These are phyloP conservation scores for Dermochelys coriacea DNA, from an alignment of 2,797 vertebrate species.

Conservation along the genomic window DNA sequence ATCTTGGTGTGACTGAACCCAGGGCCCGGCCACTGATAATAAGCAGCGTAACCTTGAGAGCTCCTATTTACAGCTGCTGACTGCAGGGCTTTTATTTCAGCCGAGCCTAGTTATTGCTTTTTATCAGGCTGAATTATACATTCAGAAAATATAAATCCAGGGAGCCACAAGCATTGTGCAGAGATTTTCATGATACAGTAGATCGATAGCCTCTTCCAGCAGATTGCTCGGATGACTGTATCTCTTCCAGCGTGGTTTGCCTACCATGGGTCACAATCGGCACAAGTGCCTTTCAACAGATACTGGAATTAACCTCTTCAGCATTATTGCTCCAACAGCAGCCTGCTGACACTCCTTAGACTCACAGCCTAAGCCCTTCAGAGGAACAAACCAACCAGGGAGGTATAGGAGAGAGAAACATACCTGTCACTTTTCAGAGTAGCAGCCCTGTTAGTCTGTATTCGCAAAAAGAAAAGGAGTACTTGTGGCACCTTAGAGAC, in stretches of 20 bases:
- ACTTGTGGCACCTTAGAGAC: too few species aligned
- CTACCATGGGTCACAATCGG: neutral
- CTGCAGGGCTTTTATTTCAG: conserved; percentile 79
- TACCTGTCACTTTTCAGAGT: too few species aligned
- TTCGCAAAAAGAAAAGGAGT: too few species aligned
- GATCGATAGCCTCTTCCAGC: conserved; percentile 56
- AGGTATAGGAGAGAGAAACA: accelerated
- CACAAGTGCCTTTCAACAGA: neutral
- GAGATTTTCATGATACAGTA: conserved; percentile 30
- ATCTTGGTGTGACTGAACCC: conserved; percentile 91
- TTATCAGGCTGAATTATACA: conserved; percentile 76
- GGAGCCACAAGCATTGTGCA: conserved; percentile 56
- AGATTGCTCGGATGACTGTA: conserved; percentile 19
- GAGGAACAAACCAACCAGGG: neutral
- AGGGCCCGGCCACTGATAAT: conserved; percentile 87
- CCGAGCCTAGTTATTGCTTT: conserved; percentile 72
- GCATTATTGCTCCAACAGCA: neutral
- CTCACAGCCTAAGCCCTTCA: neutral
- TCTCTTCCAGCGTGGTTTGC: neutral
- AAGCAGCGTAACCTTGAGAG: conserved; percentile 86
- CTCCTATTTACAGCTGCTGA: conserved; percentile 82
- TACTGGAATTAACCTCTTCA: neutral
- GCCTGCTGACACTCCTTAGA: neutral
- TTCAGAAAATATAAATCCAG: conserved; percentile 63
- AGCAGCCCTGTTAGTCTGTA: too few species aligned